A percentile compares a stretch with the other conserved stretches of the same genome.
phyloP scores from a whole-genome alignment of 2,113 vertebrate genomes.

The Chaetura pelagica region DNA sequence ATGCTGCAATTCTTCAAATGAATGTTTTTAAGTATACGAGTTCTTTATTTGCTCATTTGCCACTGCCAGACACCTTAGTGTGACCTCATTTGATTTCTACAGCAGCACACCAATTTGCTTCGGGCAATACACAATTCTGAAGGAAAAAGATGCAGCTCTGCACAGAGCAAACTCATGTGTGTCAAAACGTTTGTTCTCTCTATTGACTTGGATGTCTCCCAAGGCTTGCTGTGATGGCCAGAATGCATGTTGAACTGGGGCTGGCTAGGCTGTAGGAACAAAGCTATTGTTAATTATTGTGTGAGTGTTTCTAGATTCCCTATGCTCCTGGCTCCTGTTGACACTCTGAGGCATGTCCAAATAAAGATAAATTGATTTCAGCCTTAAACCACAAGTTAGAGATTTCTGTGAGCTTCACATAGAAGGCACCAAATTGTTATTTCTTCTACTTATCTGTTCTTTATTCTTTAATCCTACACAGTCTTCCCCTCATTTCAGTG shows the following conservation, averaged over 20 bases:
- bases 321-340: not conserved
- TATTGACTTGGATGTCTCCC: not conserved
- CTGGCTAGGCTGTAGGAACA: not conserved
- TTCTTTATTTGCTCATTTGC: not conserved
- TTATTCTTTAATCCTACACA: not conserved
- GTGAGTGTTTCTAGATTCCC: not conserved
- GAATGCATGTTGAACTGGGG: not conserved
- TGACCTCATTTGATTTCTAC: not conserved
- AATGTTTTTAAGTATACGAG: accelerated
- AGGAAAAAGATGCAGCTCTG: not conserved
- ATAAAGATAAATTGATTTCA: slow-evolving; percentile 56
- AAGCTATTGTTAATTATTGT: slow-evolving; percentile 18
- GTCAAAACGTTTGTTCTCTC: not conserved
- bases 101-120: not conserved
- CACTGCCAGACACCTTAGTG: not conserved
- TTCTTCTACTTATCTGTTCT: slow-evolving; percentile 22
- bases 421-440: slow-evolving; percentile 13
- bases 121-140: not conserved
- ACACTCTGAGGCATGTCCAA: not conserved
- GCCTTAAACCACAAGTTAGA: not conserved
- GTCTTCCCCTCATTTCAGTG: not conserved
- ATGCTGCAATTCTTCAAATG: not conserved
- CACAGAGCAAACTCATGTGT: not conserved
- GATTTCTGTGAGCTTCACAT: slow-evolving; percentile 35
- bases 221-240: not conserved